phyloP scores from a whole-genome alignment of 23 tunicate genomes.

The Clavelina lepadiformis region DNA sequence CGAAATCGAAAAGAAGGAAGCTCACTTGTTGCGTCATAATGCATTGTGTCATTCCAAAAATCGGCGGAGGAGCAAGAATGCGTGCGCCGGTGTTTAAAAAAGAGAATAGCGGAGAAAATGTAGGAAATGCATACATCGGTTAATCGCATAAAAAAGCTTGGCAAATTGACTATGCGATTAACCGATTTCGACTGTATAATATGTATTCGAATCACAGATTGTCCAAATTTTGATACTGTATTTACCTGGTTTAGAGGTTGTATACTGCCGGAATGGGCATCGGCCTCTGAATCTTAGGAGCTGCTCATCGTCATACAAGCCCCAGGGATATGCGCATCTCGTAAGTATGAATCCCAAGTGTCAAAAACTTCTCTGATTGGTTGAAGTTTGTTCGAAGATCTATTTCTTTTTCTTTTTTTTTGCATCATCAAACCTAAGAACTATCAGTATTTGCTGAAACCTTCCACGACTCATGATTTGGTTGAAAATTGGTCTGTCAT shows the following conservation, averaged over 20 bases:
- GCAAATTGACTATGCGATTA: no score
- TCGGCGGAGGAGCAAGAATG: no score
- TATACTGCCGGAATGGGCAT: conserved; percentile 26
- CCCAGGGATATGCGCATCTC: conserved; percentile 28
- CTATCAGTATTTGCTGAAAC: conserved; percentile 24
- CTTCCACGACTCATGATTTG: conserved; percentile 14
- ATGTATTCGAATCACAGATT: conserved; percentile 20
- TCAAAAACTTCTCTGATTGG: conserved; percentile 28
- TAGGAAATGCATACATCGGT: no score
- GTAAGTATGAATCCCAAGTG: conserved; percentile 12
- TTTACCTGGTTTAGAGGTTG: conserved; percentile 9
- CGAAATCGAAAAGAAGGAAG: no score
- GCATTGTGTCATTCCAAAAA: no score
- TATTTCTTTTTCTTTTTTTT: conserved; percentile 19
- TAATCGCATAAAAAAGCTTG: no score
- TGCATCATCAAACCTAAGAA: conserved; percentile 27
- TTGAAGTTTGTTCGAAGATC: conserved; percentile 22
- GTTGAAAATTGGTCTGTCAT: conserved; percentile 24
- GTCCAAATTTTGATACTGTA: conserved; percentile 29
- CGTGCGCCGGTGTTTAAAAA: no score
- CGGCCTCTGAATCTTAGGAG: conserved; percentile 16
- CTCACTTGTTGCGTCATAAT: no score
- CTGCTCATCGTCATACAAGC: conserved; percentile 25
- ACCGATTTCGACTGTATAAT: no score
- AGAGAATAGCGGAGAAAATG: no score